Percentiles rank a stretch among this genome's conserved stretches.
These are phyloP conservation scores for Panulirus ornatus DNA, from an alignment of 1,140 invertebrate species.

Conservation along the genomic window DNA sequence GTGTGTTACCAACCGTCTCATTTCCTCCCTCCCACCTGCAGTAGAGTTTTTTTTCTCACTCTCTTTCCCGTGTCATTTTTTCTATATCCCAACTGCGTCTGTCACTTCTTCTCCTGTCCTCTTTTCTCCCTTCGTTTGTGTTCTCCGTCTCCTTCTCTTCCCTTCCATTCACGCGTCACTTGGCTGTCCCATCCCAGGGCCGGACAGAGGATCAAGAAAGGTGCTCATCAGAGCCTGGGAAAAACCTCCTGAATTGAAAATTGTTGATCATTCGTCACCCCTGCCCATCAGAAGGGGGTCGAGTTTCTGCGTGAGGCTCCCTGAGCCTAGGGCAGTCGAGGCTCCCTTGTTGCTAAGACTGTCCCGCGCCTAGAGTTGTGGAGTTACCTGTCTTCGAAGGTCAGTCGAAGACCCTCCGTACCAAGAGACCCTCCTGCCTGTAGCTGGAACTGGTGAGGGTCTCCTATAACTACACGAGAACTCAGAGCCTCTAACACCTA, in stretches of 20 bases:
- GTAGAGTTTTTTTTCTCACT: neutral
- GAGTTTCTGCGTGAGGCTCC: neutral
- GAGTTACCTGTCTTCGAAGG: too few relatives aligned
- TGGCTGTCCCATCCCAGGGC: neutral
- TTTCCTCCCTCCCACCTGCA: neutral
- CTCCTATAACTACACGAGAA: too few relatives aligned
- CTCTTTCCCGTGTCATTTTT: neutral
- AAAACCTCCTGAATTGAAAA: neutral
- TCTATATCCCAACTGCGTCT: neutral
- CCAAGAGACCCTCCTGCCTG: too few relatives aligned
- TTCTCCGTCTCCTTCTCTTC: neutral
- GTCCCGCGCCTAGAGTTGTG: too few relatives aligned
- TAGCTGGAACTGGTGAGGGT: too few relatives aligned
- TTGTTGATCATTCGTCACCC: constrained; percentile 28
- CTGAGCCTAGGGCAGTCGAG: neutral
- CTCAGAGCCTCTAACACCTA: too few relatives aligned
- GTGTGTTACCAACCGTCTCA: neutral
- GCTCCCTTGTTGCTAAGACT: neutral
- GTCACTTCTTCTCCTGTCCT: neutral
- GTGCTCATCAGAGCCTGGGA: neutral
- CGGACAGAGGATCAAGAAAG: neutral
- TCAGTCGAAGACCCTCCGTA: too few relatives aligned
- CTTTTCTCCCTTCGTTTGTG: neutral
- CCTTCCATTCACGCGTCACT: neutral
- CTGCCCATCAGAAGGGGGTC: neutral